These are phyloP conservation scores for Pogonus chalceus DNA, from an alignment of 1,140 invertebrate species.

Conservation along the genomic window DNA sequence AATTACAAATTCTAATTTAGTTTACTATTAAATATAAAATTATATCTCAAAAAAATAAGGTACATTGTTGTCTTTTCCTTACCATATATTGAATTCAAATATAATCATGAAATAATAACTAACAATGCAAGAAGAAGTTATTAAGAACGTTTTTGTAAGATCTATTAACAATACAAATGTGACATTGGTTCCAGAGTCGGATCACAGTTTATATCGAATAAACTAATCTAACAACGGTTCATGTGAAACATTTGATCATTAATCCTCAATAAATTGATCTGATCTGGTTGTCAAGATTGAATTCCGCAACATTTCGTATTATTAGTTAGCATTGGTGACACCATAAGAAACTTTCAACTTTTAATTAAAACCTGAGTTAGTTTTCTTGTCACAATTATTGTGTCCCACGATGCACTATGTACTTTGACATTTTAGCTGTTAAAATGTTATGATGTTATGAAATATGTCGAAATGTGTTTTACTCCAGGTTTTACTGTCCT, in stretches of 20 bases:
- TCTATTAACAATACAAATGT: not conserved
- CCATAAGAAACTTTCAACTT: conserved; percentile 1
- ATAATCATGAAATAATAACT: not conserved
- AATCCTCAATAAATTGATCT: conserved; percentile 1
- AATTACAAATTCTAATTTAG: not conserved
- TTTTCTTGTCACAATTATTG: not conserved
- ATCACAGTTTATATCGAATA: not conserved
- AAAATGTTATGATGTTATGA: too few relatives aligned
- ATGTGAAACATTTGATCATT: conserved; percentile 1
- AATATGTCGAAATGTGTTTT: too few relatives aligned
- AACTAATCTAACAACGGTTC: not conserved
- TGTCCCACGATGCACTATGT: not conserved
- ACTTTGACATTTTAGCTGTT: conserved; percentile 5
- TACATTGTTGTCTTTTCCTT: not conserved
- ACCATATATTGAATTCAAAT: not conserved
- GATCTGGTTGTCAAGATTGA: conserved; percentile 1
- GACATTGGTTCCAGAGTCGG: not conserved
- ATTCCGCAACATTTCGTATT: not conserved
- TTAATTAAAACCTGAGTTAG: conserved; percentile 1
- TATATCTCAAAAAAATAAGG: not conserved
- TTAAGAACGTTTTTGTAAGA: not conserved
- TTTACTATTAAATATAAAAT: not conserved
- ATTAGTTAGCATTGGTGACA: not conserved
- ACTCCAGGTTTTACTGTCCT: too few relatives aligned
- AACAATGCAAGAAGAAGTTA: not conserved